Conservation (phyloP, 1,140 invertebrate genomes). For the Diabrotica undecimpunctata region DNA sequence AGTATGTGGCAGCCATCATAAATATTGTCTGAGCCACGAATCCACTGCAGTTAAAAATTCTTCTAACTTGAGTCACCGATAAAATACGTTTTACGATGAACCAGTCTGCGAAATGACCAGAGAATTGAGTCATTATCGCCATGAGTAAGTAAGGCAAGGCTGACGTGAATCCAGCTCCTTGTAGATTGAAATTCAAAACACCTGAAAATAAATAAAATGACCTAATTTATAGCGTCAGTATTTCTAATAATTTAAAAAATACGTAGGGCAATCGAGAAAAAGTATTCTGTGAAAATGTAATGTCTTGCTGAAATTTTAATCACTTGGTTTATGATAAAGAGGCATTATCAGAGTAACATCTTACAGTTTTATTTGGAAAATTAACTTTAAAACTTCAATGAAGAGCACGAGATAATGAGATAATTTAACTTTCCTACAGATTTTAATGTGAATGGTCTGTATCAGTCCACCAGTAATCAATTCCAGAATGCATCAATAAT, state of each 20-base stretch:
- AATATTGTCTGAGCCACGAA: conserved; percentile 81
- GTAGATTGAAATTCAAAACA: conserved; percentile 66
- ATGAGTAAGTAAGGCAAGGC: conserved; percentile 84
- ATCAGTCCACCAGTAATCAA: too few relatives aligned
- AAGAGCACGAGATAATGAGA: too few relatives aligned
- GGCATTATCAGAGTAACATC: too few relatives aligned
- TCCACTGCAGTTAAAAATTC: conserved; percentile 73
- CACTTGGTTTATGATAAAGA: too few relatives aligned
- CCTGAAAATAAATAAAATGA: conserved; percentile 52
- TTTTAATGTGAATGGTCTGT: too few relatives aligned
- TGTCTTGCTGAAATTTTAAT: too few relatives aligned
- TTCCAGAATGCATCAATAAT: too few relatives aligned
- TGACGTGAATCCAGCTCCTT: conserved; percentile 75
- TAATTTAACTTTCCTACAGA: too few relatives aligned
- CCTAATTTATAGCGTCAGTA: not conserved
- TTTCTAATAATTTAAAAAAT: not conserved
- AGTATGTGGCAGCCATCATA: conserved; percentile 74
- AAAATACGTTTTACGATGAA: conserved; percentile 61
- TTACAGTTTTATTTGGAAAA: too few relatives aligned
- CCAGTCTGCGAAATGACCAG: conserved; percentile 80
- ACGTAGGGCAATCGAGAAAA: too few relatives aligned
- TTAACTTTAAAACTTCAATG: too few relatives aligned
- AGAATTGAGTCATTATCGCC: conserved; percentile 74
- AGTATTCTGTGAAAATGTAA: too few relatives aligned
- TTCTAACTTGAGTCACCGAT: conserved; percentile 70